Conservation (phyloP, 2,797 vertebrate species). For the Malurus splendens region DNA sequence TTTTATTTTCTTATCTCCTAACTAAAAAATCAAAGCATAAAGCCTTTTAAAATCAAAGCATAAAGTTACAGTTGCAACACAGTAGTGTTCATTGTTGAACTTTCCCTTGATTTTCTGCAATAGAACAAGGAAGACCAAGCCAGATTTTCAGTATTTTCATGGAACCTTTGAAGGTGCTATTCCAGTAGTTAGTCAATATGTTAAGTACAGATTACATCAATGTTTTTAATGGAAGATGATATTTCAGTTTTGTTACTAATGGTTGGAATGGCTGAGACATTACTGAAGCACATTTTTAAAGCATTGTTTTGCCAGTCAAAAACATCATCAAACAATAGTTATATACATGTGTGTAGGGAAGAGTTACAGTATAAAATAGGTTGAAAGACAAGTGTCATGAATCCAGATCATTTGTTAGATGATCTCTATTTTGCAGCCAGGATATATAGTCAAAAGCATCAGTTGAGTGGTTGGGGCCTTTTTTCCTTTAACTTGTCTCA, state of each 20-base stretch:
- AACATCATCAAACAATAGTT: background rate
- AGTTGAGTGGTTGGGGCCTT: background rate
- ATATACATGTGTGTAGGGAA: background rate
- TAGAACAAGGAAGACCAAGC: background rate
- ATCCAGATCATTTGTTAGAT: background rate
- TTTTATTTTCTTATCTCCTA: background rate
- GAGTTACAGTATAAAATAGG: fast-evolving
- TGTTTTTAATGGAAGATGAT: background rate
- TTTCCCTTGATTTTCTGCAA: background rate
- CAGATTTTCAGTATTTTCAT: background rate
- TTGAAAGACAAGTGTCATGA: background rate
- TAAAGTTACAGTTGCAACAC: background rate
- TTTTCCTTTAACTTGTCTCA: background rate
- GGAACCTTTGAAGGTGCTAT: background rate
- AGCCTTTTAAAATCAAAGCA: background rate
- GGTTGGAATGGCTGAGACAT: background rate
- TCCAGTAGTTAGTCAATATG: background rate
- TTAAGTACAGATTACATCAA: background rate
- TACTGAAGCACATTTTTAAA: background rate
- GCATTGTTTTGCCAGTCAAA: background rate
- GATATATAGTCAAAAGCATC: background rate
- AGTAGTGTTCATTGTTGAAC: background rate
- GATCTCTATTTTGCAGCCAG: background rate
- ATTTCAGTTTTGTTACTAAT: background rate
- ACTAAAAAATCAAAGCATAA: background rate